These are phyloP conservation scores for Aythya baeri DNA, from an alignment of 2,113 vertebrate species.

Conservation along the genomic window DNA sequence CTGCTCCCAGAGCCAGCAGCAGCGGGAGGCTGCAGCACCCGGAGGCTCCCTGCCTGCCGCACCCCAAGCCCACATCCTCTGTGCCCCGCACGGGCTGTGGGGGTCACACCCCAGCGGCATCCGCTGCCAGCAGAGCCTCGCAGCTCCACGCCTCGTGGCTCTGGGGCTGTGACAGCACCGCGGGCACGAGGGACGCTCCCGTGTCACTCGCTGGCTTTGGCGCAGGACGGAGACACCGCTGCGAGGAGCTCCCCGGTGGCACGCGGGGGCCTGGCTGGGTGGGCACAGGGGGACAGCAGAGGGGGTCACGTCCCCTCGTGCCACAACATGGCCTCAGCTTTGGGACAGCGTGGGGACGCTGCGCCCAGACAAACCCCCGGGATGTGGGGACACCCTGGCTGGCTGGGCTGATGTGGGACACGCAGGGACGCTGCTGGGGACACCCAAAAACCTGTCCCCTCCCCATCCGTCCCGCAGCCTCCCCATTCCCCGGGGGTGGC, in stretches of 20 bases:
- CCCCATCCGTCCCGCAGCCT: not conserved
- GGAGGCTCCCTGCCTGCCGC: accelerated
- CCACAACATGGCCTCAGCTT: accelerated
- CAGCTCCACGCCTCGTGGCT: not conserved
- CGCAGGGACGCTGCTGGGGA: accelerated
- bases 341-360: not conserved
- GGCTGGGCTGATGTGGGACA: not conserved
- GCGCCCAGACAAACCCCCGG: not conserved
- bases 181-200: accelerated
- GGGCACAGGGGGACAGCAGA: not conserved
- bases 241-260: accelerated
- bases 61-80: not conserved
- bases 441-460: too few species aligned
- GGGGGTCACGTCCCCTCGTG: accelerated
- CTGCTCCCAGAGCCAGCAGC: accelerated
- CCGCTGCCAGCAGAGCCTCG: not conserved
- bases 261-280: too few species aligned
- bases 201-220: not conserved
- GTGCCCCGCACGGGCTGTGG: accelerated
- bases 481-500: not conserved
- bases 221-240: not conserved
- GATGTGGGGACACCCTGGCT: not conserved
- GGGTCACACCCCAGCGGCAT: not conserved
- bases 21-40: not conserved
- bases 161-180: too few species aligned